Evolutionary conservation across 2,888 invertebrate species (phyloP), one percentile per base, ranked within the genome.

Genomic region (Prenolepis imparis): DNA sequence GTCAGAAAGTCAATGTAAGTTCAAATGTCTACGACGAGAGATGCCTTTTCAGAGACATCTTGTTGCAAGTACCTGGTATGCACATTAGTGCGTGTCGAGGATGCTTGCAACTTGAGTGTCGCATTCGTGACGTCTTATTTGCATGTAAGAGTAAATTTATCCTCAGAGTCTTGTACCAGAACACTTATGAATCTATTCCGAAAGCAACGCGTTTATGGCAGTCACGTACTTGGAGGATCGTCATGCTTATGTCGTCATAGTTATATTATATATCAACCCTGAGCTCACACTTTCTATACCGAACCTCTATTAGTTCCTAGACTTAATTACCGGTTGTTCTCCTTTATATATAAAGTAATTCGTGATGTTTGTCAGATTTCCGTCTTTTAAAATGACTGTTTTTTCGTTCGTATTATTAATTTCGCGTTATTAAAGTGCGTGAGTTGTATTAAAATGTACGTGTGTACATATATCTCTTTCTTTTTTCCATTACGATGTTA

Each of bases 81-180:
- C 84, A 84, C 78, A 86, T 85, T 67, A 78, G 64, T 77, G 72
- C 21, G 8, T 44, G 32, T 83, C 81, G 83, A 87, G 86, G 75
- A 87, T 78, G 70, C 74, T 84, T 77, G 64, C 66, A 77, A 78
- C 80, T 87, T 83, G 89, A 91, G 88, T 90, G 90, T 88, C 85
- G 82, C 82, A 75, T 72, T 84, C 83, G 73, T 78, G 87, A 91
- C 88, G 86, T 92, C 91, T 91, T 92, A 91, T 91, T 92, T 89
- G 90, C 88, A 82, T 84, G 80, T 32, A 32, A 70, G 57, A 83
- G 87, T 87, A 88, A 88, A 92, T 91, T 90, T 91, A 92, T 89
- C 84, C 84, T 73, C 85, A 82, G 80, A 82, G 80, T 67, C 68
- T 84, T 81, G 59, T 72, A 83, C 48, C 48, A 77, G 66, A 78